A percentile compares a stretch with the other conserved stretches of the same genome.
Conservation (phyloP, 2,888 invertebrate species). For the Limnephilus rhombicus region DNA sequence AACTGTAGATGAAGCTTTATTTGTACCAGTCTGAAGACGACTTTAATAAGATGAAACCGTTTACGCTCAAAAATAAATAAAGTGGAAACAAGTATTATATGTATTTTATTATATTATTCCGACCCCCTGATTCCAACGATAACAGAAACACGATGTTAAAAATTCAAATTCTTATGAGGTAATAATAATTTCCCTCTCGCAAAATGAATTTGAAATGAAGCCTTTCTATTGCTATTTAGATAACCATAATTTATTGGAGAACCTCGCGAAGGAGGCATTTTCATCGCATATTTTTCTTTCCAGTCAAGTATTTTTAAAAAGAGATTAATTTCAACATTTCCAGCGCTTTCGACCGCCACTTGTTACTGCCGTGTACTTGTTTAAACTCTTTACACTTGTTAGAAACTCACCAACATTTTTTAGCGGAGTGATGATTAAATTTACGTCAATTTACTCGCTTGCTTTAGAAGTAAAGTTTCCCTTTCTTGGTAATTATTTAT, state of each 20-base stretch:
- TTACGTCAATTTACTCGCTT: conserved; percentile 46
- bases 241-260: conserved; percentile 33
- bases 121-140: neutral
- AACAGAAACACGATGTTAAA: conserved; percentile 1
- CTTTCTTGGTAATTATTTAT: conserved; percentile 32
- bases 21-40: no score
- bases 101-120: neutral
- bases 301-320: conserved; percentile 46
- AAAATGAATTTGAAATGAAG: conserved; percentile 29
- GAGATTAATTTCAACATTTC: conserved; percentile 49
- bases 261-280: neutral
- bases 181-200: neutral
- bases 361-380: conserved; percentile 47
- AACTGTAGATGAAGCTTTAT: no score
- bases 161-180: neutral
- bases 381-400: conserved; percentile 51
- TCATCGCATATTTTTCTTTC: conserved; percentile 9
- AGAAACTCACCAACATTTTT: conserved; percentile 45
- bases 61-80: no score
- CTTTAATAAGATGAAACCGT: no score
- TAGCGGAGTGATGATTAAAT: conserved; percentile 46
- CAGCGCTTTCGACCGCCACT: conserved; percentile 19
- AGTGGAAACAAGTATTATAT: no score
- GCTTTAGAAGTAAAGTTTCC: conserved; percentile 15
- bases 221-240: conserved; percentile 28